A percentile compares a stretch with the other conserved stretches of the same genome.
phyloP scores from a whole-genome alignment of 2,888 invertebrate species.

The Polydrusus pterygomalis region DNA sequence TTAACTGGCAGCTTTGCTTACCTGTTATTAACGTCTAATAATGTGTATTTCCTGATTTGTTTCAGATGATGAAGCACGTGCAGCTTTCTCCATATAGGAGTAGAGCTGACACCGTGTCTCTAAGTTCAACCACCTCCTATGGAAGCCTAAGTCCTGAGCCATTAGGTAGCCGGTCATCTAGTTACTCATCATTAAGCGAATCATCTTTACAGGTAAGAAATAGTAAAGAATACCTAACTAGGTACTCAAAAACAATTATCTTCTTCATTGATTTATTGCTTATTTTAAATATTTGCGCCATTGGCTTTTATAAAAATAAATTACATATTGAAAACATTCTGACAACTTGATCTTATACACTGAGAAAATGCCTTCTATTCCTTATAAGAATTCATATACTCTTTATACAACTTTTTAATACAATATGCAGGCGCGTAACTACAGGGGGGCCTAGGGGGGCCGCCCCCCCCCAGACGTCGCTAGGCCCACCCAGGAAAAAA shows the following conservation, averaged over 20 bases:
- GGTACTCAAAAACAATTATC: too few species aligned
- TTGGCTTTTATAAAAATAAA: too few species aligned
- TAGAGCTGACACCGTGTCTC: constrained; percentile 88
- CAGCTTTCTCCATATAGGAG: constrained; percentile 91
- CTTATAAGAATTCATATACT: too few species aligned
- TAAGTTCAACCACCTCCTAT: constrained; percentile 84
- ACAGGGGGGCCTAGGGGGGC: too few species aligned
- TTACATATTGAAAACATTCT: too few species aligned
- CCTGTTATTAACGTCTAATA: not conserved
- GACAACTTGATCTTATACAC: too few species aligned
- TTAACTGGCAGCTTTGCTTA: too few species aligned
- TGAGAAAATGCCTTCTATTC: too few species aligned
- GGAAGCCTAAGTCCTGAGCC: constrained; percentile 84
- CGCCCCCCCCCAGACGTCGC: too few species aligned
- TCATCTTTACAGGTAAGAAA: constrained; percentile 70
- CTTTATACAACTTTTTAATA: too few species aligned
- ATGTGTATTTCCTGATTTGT: constrained; percentile 57
- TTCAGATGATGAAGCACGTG: constrained; percentile 92
- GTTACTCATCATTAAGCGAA: constrained; percentile 78
- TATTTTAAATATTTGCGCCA: not conserved
- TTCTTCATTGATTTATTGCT: not conserved
- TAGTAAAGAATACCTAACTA: not conserved
- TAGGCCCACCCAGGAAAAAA: too few species aligned
- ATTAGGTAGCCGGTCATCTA: constrained; percentile 81
- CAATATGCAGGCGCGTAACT: too few species aligned